Conservation (phyloP, 92 coral and sea anemone species). For the Meandrina meandrites region DNA sequence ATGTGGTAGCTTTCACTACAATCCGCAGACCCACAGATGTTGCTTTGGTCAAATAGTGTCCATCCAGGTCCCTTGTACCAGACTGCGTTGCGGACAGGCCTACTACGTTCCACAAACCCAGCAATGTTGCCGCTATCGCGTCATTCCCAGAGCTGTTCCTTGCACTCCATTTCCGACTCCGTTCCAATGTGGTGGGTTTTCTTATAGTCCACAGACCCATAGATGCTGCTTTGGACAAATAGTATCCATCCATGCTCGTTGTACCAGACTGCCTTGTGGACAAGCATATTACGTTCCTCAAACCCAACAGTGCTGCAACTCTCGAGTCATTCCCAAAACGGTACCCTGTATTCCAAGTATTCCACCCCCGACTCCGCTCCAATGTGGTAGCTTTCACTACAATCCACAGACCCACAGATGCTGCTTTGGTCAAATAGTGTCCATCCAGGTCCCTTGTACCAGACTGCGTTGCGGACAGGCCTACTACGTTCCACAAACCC, state of each 20-base stretch:
- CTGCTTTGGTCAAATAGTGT: not conserved
- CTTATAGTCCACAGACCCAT: not conserved
- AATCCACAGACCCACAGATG: not conserved
- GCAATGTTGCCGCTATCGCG: not conserved
- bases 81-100: not conserved
- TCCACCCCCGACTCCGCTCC: not conserved
- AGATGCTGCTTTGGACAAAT: not conserved
- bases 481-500: not conserved
- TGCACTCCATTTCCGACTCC: not conserved
- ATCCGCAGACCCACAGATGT: not conserved
- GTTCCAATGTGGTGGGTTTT: not conserved
- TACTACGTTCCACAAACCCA: not conserved
- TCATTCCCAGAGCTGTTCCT: not conserved
- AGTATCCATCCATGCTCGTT: not conserved
- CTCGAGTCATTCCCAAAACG: not conserved
- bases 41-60: not conserved
- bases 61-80: not conserved
- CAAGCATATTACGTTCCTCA: not conserved
- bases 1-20: slow-evolving; percentile 8
- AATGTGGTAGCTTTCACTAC: not conserved
- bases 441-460: not conserved
- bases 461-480: not conserved
- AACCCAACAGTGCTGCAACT: not conserved
- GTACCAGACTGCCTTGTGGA: not conserved
- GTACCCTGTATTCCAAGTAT: not conserved